Evolutionary conservation across 2,888 invertebrate genomes (phyloP).

Genomic region (Idaea dimidiata): DNA sequence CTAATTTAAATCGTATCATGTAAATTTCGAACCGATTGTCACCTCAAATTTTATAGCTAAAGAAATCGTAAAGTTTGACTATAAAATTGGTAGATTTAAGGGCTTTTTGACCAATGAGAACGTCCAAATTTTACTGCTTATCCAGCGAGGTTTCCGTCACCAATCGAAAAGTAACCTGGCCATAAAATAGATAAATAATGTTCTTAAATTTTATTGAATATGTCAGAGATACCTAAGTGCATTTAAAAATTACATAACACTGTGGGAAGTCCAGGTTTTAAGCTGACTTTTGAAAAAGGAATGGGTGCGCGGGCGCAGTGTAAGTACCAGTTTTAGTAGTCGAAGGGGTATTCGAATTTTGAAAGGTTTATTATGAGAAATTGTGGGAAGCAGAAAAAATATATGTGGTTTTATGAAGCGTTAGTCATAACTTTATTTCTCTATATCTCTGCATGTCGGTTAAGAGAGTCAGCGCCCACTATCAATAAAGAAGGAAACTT

Average conservation of each 20-base stretch:
- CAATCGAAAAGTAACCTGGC: constrained; percentile 58
- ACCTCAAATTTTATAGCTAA: constrained; percentile 65
- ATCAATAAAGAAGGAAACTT: background rate
- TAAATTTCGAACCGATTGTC: constrained; percentile 60
- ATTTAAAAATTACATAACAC: constrained; percentile 12
- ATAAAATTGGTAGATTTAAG: constrained; percentile 65
- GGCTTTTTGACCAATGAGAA: constrained; percentile 58
- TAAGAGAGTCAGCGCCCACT: background rate
- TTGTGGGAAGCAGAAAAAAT: background rate
- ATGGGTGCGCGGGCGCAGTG: background rate
- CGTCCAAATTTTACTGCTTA: constrained; percentile 55
- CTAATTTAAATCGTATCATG: constrained; percentile 37
- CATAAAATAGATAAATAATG: constrained; percentile 72
- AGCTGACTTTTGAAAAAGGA: background rate
- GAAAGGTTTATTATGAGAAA: background rate
- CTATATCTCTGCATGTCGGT: background rate
- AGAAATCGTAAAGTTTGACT: constrained; percentile 52
- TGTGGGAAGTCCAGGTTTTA: background rate
- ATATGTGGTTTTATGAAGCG: background rate
- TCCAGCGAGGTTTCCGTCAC: constrained; percentile 56
- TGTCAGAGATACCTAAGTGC: constrained; percentile 17
- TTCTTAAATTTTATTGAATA: constrained; percentile 32
- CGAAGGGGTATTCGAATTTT: background rate
- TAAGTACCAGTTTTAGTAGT: background rate
- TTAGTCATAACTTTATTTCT: background rate